Evolutionary conservation across 2,797 vertebrate genomes (phyloP).

Genomic region (Betta splendens): DNA sequence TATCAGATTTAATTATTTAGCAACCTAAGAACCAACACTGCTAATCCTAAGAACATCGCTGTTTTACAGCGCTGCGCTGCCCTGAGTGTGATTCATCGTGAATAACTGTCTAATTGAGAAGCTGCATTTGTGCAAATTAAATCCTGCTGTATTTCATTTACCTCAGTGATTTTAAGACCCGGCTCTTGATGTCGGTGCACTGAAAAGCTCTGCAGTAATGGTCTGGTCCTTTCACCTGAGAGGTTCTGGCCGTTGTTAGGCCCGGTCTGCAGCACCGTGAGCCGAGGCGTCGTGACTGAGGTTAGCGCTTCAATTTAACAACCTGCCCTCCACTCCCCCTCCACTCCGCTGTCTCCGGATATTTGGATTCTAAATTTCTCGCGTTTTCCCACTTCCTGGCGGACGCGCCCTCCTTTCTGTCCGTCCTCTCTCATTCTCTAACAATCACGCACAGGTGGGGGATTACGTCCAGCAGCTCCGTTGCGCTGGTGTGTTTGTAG

Average conservation of each 20-base stretch:
- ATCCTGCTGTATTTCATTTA: constrained; percentile 1
- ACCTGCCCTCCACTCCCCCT: background rate
- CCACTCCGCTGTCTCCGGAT: constrained; percentile 5
- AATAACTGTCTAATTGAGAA: constrained; percentile 8
- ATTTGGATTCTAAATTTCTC: constrained; percentile 17
- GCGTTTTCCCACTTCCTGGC: background rate
- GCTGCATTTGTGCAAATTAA: constrained; percentile 3
- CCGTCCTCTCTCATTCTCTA: background rate
- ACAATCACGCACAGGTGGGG: constrained; percentile 31
- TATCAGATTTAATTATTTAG: background rate
- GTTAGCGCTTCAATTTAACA: constrained; percentile 50
- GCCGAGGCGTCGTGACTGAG: constrained; percentile 56
- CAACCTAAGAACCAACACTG: background rate
- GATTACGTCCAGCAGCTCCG: constrained; percentile 46
- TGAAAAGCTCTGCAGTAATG: constrained; percentile 50
- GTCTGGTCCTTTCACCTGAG: constrained; percentile 58
- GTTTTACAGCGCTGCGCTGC: background rate
- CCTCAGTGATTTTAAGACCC: background rate
- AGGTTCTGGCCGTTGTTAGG: constrained; percentile 48
- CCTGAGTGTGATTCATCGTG: background rate
- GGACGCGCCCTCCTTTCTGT: background rate
- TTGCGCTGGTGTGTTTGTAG: constrained; percentile 9
- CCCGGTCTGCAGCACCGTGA: constrained; percentile 20
- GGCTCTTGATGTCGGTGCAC: constrained; percentile 14
- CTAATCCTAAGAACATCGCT: background rate